Evolutionary conservation across 2,797 vertebrate genomes (phyloP), one percentile per base, ranked within the genome.

Genomic region (Serranus cabrilla): DNA sequence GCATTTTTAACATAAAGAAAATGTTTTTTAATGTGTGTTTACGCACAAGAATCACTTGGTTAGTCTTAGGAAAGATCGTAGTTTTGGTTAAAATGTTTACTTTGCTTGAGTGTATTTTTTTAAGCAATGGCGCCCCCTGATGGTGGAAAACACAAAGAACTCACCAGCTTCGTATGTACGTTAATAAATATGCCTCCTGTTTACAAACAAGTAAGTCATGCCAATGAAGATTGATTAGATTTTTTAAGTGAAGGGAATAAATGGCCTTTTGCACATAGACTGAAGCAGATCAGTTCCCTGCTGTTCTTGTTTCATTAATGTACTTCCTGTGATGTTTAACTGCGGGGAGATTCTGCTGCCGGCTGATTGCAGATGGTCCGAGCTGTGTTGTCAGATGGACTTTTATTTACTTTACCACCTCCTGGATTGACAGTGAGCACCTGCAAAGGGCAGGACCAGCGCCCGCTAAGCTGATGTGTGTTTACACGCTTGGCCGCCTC

Each of bases 371-470:
- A 80, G 82, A 78, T 81, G 87, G 84, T 50, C 70, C 1, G 18
- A 83, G 74, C 78, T 43, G 55, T 81, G 84, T 75, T 78, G 83
- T 88, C 84, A 71, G 67, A 69, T 69, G 69, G 81, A 74, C 82
- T 83, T 87, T 78, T 89, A 81, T 90, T 92, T 87, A 83, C 86
- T 84, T 88, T 80, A 74, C 74, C 62, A 57, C 46, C 75, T 87
- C 75, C 82, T 54, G 84, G 78, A 85, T 81, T 78, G 86, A 89
- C 85, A 89, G 85, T 61, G 89, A 91, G 87, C 86, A 87, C 88
- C 82, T 91, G 87, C 80, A 91, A 85, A 90, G 78, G 86, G 77
- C 80, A 76, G 81, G 74, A 82, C 64, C 73, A 55, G 63, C 43
- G 57, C 37, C 77, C 45, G 59, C 84, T 84, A 79, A 84, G 82